Conservation (phyloP, 2,113 vertebrate genomes). For the Echinops telfairi region DNA sequence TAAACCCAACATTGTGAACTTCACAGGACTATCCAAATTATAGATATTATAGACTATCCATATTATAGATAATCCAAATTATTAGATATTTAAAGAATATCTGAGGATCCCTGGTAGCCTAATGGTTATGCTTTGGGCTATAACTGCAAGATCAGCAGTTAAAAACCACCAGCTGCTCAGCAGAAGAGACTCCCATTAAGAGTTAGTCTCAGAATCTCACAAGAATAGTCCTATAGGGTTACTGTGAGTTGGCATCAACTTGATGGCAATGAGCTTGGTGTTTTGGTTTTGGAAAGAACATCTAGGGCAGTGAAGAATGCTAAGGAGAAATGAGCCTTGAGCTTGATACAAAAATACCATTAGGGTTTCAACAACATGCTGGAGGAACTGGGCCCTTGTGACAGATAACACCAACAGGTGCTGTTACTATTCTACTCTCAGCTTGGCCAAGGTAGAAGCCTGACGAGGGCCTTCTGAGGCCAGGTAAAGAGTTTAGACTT, state of each 20-base stretch:
- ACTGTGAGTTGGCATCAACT: too few relatives aligned
- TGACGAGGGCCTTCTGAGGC: not conserved
- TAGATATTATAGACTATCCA: not conserved
- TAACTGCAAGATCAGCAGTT: too few relatives aligned
- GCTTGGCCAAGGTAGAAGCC: not conserved
- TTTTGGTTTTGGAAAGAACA: too few relatives aligned
- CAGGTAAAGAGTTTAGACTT: not conserved
- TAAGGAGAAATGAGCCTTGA: not conserved
- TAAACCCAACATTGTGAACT: not conserved
- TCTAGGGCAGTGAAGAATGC: not conserved
- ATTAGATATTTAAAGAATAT: conserved; percentile 20
- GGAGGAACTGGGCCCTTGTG: not conserved
- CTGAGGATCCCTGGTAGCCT: too few relatives aligned
- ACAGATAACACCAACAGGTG: not conserved
- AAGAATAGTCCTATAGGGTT: too few relatives aligned
- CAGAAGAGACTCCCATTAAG: too few relatives aligned
- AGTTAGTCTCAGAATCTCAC: too few relatives aligned
- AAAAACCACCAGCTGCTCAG: too few relatives aligned
- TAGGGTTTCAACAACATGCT: conserved; percentile 1
- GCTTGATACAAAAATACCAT: not conserved
- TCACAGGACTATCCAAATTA: not conserved
- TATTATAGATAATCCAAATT: not conserved
- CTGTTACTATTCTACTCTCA: not conserved
- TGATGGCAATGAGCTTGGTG: too few relatives aligned
- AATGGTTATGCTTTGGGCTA: too few relatives aligned